Evolutionary conservation across 2,113 vertebrate species (phyloP).

Genomic region (Promerops cafer): DNA sequence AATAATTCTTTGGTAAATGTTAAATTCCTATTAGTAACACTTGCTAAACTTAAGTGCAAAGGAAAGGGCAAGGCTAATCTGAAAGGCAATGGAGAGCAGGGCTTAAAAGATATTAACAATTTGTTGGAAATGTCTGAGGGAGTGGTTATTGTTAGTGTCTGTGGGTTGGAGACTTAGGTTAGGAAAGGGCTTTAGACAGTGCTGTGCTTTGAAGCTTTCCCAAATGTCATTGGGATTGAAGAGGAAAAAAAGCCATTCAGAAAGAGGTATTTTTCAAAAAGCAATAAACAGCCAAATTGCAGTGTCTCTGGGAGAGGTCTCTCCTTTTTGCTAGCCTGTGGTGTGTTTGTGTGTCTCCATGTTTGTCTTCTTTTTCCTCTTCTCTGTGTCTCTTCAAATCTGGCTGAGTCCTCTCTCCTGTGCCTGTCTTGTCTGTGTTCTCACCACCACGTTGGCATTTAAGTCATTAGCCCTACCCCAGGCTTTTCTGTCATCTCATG

Average conservation of each 20-base stretch:
- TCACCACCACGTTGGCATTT: background rate
- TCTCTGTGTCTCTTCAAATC: background rate
- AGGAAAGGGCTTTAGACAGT: background rate
- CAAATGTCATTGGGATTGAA: background rate
- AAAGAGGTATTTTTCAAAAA: background rate
- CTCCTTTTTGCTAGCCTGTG: background rate
- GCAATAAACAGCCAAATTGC: background rate
- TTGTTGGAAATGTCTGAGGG: constrained; percentile 50
- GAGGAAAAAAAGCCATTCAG: background rate
- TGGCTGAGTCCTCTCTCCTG: background rate
- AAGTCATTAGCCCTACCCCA: background rate
- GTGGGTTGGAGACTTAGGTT: constrained; percentile 12
- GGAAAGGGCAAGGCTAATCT: constrained; percentile 64
- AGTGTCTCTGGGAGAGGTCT: background rate
- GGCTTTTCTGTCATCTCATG: background rate
- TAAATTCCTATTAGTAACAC: constrained; percentile 72
- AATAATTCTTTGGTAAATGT: constrained; percentile 70
- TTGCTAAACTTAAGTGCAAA: constrained; percentile 63
- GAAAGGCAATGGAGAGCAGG: constrained; percentile 41
- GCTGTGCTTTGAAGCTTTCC: background rate
- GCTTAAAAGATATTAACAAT: constrained; percentile 48
- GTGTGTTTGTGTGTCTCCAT: background rate
- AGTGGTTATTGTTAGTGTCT: constrained; percentile 8
- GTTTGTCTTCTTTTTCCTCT: background rate
- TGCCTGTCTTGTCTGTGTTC: background rate